Evolutionary conservation across 2,888 invertebrate species (phyloP).

Genomic region (Vanessa cardui): DNA sequence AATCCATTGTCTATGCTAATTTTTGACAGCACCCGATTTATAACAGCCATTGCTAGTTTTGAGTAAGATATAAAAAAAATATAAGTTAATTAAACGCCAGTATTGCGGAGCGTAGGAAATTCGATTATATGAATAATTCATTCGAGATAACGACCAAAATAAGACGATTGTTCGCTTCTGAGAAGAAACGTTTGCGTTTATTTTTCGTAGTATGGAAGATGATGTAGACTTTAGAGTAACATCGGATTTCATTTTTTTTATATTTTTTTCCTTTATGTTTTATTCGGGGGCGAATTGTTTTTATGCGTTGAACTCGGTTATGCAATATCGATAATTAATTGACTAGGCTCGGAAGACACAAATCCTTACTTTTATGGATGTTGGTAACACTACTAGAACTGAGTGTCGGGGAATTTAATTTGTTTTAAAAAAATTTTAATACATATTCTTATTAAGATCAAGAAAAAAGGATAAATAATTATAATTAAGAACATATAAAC

Average conservation of each 20-base stretch:
- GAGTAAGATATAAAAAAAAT: slow-evolving; percentile 20
- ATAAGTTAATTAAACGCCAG: slow-evolving; percentile 55
- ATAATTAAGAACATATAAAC: too few relatives aligned
- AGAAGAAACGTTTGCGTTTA: slow-evolving; percentile 58
- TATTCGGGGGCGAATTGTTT: neutral
- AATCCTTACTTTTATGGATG: too few relatives aligned
- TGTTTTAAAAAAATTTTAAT: too few relatives aligned
- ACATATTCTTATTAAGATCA: too few relatives aligned
- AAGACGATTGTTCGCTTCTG: slow-evolving; percentile 73
- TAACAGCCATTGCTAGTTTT: slow-evolving; percentile 19
- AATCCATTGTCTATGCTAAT: slow-evolving; percentile 1
- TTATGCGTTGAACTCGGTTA: neutral
- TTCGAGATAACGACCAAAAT: slow-evolving; percentile 69
- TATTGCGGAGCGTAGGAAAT: slow-evolving; percentile 63
- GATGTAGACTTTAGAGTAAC: slow-evolving; percentile 10
- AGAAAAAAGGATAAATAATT: too few relatives aligned
- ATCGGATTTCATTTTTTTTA: neutral
- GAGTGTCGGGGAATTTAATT: too few relatives aligned
- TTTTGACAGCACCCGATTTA: neutral
- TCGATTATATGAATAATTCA: slow-evolving; percentile 76
- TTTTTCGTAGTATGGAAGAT: slow-evolving; percentile 35
- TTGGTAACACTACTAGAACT: too few relatives aligned
- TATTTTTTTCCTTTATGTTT: neutral
- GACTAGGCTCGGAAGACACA: too few relatives aligned
- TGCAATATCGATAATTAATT: too few relatives aligned